Base-by-base conservation (phyloP, 1,140 invertebrate species). In the Streblospio benedicti region DNA sequence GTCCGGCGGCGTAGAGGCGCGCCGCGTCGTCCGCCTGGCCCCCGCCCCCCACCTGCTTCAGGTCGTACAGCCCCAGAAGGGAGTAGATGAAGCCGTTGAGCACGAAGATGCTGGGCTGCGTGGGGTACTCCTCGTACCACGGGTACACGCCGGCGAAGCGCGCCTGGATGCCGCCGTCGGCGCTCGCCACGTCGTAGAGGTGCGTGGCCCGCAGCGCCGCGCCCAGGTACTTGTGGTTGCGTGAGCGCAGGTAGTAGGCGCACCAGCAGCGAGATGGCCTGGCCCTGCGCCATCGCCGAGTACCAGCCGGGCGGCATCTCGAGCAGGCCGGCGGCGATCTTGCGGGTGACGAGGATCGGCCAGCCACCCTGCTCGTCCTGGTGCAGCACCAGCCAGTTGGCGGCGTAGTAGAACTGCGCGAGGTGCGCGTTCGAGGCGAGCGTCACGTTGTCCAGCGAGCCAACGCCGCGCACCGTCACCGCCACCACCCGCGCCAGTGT, bases 41-140 rank as follows among this genome's bases (percentile, higher is more conserved):
- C 20, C 35, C 14, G 5, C 44, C 35, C 6, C 68, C 69, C 20
- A 69, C 83, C 68, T 83, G 85, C 66, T 86, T 85, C 28, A 97
- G 78, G 81, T 99, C 95, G 73, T 97, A 97, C 0, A 99, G 81
- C 2, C 96, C 96, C 57, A 99, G 84, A 1, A 99, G 81, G 0
- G 95, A 93, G 79, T 97, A 99, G 67, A 99, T 96, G 77, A 99
- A 99, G 30, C 96, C 96, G 79, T 99, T 99, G 1, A 99, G 84
- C 6, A 99, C 94, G 79, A 95, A 97, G 2, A 90, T 90, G 3
- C 91, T 83, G 0, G 95, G 95, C 33, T 84, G 86, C 0, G 96
- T 98, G 4, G 96, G 96, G 77, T 99, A 99, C 72, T 99, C 96
- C 77, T 99, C 96, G 73, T 95, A 99, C 91, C 91, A 93, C 18